A percentile compares a stretch with the other conserved stretches of the same genome.
phyloP scores from a whole-genome alignment of 1,140 invertebrate species.

The Brachionus sp. region DNA sequence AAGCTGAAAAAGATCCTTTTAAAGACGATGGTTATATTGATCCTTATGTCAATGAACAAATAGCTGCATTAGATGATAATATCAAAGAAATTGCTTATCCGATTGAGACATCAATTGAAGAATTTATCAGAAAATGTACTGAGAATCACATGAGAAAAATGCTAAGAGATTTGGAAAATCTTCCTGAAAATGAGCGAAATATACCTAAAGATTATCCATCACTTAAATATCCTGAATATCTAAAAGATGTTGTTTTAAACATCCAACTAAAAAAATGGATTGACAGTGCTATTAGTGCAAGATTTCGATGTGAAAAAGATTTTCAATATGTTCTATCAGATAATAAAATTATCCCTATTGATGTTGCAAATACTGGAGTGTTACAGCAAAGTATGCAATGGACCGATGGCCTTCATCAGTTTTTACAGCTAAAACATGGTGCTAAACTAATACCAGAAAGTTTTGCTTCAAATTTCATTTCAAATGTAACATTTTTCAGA shows the following conservation, averaged over 20 bases:
- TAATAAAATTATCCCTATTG: conserved; percentile 8
- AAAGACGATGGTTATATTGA: too few species aligned
- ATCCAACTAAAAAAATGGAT: not conserved
- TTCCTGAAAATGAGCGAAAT: not conserved
- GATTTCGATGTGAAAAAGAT: not conserved
- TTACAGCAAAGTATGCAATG: not conserved
- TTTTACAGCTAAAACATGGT: conserved; percentile 27
- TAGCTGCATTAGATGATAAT: too few species aligned
- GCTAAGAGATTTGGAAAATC: too few species aligned
- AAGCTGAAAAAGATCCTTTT: not conserved
- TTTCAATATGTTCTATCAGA: conserved; percentile 22
- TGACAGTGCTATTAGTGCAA: not conserved
- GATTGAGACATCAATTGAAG: too few species aligned
- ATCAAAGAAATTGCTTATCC: too few species aligned
- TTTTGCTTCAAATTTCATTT: not conserved
- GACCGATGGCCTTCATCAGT: conserved; percentile 41
- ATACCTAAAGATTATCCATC: not conserved
- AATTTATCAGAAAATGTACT: too few species aligned
- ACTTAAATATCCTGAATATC: too few species aligned
- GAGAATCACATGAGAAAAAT: too few species aligned
- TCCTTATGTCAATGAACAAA: too few species aligned
- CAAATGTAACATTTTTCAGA: not conserved
- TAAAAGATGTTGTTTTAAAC: not conserved
- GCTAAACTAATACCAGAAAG: conserved; percentile 3
- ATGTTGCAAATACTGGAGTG: not conserved